Evolutionary conservation across 2,797 vertebrate species (phyloP).

Genomic region (Sebastes baramenuke): DNA sequence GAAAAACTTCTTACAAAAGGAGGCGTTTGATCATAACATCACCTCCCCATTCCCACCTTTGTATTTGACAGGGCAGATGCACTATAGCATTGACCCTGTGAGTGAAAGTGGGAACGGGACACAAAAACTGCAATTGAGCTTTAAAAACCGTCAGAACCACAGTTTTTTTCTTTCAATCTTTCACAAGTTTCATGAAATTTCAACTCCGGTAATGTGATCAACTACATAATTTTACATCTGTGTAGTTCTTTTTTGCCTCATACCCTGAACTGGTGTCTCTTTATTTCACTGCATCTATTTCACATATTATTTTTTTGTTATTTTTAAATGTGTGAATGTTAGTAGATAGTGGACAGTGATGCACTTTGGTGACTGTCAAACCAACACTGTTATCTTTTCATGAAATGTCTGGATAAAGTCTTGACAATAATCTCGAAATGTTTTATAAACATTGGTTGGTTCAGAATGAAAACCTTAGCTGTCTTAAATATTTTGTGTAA

Average conservation of each 20-base stretch:
- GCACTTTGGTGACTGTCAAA: conserved; percentile 70
- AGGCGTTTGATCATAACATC: conserved; percentile 9
- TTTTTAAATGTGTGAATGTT: conserved; percentile 53
- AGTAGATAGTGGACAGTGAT: conserved; percentile 48
- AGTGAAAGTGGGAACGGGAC: not conserved
- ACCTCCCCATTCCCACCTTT: not conserved
- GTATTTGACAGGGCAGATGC: not conserved
- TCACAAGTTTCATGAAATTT: not conserved
- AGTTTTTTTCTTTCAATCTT: not conserved
- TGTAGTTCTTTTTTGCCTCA: conserved; percentile 28
- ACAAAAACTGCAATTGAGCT: conserved; percentile 20
- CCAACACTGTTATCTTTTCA: conserved; percentile 69
- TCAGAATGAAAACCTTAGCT: conserved; percentile 72
- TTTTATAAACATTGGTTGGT: conserved; percentile 72
- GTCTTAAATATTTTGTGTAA: conserved; percentile 78
- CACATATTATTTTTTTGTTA: not conserved
- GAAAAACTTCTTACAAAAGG: not conserved
- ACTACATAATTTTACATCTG: not conserved
- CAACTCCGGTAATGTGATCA: conserved; percentile 37
- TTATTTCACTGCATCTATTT: conserved; percentile 44
- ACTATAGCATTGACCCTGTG: not conserved
- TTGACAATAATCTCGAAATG: conserved; percentile 61
- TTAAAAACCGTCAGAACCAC: conserved; percentile 32
- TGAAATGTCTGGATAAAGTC: conserved; percentile 61
- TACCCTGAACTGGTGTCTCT: conserved; percentile 22